Evolutionary conservation across 2,797 vertebrate species (phyloP).

Genomic region (Lagorchestes hirsutus): DNA sequence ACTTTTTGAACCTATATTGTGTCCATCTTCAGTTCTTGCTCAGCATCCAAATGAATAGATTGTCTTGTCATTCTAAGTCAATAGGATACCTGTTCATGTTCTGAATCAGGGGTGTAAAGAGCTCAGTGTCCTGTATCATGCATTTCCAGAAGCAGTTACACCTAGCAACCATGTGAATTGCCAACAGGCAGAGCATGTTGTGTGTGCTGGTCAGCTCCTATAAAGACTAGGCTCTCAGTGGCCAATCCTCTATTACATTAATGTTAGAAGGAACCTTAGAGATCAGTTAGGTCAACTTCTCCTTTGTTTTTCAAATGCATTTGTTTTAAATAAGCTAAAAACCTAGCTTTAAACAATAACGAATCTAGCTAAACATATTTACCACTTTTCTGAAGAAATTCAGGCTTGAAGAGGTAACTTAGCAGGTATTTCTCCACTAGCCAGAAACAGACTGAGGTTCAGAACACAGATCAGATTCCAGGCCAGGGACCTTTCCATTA

Average conservation of each 20-base stretch:
- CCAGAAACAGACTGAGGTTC: not conserved
- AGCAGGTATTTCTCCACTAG: not conserved
- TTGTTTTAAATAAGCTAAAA: not conserved
- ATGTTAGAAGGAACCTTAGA: not conserved
- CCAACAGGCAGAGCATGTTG: not conserved
- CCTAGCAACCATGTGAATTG: not conserved
- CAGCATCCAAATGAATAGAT: not conserved
- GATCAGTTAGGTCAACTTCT: not conserved
- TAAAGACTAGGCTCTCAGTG: not conserved
- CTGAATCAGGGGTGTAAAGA: not conserved
- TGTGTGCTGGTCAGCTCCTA: not conserved
- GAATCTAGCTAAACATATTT: not conserved
- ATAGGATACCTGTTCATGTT: not conserved
- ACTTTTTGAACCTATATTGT: not conserved
- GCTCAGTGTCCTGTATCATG: not conserved
- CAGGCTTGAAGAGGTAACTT: not conserved
- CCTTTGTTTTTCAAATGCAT: not conserved
- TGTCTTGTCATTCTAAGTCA: not conserved
- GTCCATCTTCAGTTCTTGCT: not conserved
- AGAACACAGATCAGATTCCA: not conserved
- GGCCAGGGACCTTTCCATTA: not conserved
- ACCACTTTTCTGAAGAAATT: not conserved
- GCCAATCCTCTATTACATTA: not conserved
- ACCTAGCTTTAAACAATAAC: not conserved
- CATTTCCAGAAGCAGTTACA: not conserved